A percentile compares a stretch with the other conserved stretches of the same genome.
Evolutionary conservation across 1,140 invertebrate species (phyloP).

Genomic region (Aphelinus atriplicis): DNA sequence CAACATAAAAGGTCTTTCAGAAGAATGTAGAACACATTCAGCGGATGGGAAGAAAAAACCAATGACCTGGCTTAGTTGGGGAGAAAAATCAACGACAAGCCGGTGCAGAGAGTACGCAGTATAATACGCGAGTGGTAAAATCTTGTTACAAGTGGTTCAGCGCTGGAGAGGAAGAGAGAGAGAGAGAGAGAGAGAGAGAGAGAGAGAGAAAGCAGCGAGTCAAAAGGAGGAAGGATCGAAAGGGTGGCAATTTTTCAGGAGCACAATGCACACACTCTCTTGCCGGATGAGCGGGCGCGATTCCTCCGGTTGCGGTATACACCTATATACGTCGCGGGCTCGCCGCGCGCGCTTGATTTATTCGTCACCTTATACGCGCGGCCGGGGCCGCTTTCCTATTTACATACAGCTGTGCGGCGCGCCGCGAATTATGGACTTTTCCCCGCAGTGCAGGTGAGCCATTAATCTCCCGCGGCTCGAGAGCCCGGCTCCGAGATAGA

Average conservation of each 20-base stretch:
- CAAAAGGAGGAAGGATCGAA: conserved; percentile 23
- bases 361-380: conserved; percentile 43
- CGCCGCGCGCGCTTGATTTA: conserved; percentile 43
- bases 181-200: background rate
- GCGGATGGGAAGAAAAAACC: no score
- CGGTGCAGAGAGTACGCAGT: no score
- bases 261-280: conserved; percentile 31
- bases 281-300: conserved; percentile 29
- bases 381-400: conserved; percentile 37
- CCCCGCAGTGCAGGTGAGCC: conserved; percentile 45
- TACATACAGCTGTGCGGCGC: conserved; percentile 32
- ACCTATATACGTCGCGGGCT: conserved; percentile 22
- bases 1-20: no score
- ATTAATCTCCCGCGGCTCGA: conserved; percentile 46
- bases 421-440: conserved; percentile 46
- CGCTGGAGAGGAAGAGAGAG: background rate
- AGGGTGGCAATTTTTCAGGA: conserved; percentile 34
- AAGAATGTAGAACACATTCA: no score
- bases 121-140: no score
- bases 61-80: no score
- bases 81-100: no score
- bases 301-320: conserved; percentile 30
- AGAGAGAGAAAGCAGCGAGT: background rate
- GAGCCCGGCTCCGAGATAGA: conserved; percentile 34
- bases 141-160: no score